Percentiles rank a stretch among this genome's conserved stretches.
phyloP scores from a whole-genome alignment of 2,797 vertebrate genomes.

The Diplodus puntazzo region DNA sequence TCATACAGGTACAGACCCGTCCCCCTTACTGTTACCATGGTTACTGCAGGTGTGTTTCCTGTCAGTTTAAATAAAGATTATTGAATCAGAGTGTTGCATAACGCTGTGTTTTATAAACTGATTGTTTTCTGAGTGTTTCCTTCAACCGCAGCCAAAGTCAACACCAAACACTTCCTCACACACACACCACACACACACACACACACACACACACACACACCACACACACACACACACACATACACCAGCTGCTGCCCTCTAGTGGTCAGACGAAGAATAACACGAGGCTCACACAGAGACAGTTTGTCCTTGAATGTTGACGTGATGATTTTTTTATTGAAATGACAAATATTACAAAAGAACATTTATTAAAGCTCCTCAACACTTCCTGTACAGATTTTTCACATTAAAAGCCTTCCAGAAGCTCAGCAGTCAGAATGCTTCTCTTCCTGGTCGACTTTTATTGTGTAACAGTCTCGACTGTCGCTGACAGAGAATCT shows the following conservation, averaged over 20 bases:
- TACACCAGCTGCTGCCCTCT: slow-evolving; percentile 26
- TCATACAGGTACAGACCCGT: slow-evolving; percentile 73
- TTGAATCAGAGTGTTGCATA: slow-evolving; percentile 42
- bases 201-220: slow-evolving; percentile 10
- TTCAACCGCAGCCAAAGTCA: slow-evolving; percentile 65
- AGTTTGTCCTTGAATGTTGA: neutral
- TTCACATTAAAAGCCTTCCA: too few relatives aligned
- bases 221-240: slow-evolving; percentile 12
- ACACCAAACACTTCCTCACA: slow-evolving; percentile 49
- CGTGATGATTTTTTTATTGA: too few relatives aligned
- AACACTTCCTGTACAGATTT: too few relatives aligned
- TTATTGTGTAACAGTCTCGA: too few relatives aligned
- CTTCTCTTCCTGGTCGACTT: too few relatives aligned
- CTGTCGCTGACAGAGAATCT: too few relatives aligned
- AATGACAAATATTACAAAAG: too few relatives aligned
- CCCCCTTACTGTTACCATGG: neutral
- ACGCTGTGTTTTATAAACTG: slow-evolving; percentile 27
- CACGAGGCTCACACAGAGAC: neutral
- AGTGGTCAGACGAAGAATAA: slow-evolving; percentile 17
- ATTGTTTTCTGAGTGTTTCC: slow-evolving; percentile 54
- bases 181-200: slow-evolving; percentile 3
- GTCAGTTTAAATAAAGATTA: slow-evolving; percentile 26
- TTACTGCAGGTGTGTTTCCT: slow-evolving; percentile 17
- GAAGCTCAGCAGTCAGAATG: too few relatives aligned
- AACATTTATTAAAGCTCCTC: too few relatives aligned